phyloP scores from a whole-genome alignment of 2,888 invertebrate species.

The Cheilosia grossa region DNA sequence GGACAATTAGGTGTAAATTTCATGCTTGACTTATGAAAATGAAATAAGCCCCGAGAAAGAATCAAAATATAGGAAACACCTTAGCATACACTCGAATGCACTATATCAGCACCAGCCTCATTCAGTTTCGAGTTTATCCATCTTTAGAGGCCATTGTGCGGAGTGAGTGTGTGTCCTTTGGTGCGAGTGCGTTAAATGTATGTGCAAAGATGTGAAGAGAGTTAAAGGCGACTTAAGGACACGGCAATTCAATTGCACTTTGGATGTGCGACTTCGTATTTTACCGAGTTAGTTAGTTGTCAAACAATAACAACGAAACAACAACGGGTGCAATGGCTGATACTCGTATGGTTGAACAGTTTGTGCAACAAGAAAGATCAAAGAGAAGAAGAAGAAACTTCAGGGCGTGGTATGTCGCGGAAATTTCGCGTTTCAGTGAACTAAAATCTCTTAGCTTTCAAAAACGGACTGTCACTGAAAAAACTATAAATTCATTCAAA shows the following conservation, averaged over 20 bases:
- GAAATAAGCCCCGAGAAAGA: conserved; percentile 57
- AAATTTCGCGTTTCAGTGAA: no score
- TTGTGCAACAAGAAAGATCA: neutral
- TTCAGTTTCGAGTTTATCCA: conserved; percentile 1
- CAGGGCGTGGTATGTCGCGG: no score
- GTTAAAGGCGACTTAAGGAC: conserved; percentile 45
- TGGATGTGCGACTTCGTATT: conserved; percentile 21
- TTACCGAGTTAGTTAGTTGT: conserved; percentile 47
- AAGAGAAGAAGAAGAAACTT: no score
- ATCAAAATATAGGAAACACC: conserved; percentile 66
- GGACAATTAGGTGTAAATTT: conserved; percentile 73
- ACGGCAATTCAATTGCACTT: conserved; percentile 40
- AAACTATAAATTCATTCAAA: no score
- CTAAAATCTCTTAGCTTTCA: no score
- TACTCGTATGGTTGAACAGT: neutral
- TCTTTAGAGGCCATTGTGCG: conserved; percentile 41
- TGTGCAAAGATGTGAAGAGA: conserved; percentile 41
- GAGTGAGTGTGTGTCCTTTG: conserved; percentile 36
- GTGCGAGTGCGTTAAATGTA: conserved; percentile 3
- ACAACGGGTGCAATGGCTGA: conserved; percentile 22
- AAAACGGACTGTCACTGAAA: no score
- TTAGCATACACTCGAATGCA: conserved; percentile 71
- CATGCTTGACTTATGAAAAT: conserved; percentile 74
- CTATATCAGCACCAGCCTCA: conserved; percentile 26
- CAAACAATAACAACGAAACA: conserved; percentile 51